Conservation (phyloP, 2,113 vertebrate species). For the Eulemur rufifrons region DNA sequence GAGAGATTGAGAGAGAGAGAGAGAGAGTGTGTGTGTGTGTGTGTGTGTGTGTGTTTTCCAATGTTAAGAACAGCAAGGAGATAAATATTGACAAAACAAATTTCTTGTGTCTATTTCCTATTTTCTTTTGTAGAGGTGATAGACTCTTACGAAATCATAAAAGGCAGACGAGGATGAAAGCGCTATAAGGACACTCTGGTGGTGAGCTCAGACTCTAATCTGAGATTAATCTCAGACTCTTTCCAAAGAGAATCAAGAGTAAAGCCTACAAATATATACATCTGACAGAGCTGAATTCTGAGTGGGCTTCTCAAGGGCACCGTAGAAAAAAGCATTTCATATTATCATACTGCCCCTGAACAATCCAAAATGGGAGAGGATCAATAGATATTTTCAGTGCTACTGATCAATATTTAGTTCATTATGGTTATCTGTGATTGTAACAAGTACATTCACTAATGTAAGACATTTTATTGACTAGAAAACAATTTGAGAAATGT, state of each 20-base stretch:
- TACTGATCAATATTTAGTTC: slow-evolving; percentile 42
- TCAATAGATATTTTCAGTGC: neutral
- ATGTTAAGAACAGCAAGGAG: neutral
- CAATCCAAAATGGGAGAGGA: neutral
- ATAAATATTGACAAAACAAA: neutral
- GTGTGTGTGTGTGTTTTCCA: neutral
- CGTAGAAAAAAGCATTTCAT: neutral
- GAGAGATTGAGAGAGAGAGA: neutral
- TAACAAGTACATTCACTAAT: neutral
- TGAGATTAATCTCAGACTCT: neutral
- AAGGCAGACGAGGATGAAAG: neutral
- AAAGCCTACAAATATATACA: neutral
- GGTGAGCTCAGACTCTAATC: neutral
- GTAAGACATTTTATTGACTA: slow-evolving; percentile 7
- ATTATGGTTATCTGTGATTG: neutral
- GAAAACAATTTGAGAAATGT: slow-evolving; percentile 33
- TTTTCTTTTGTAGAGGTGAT: neutral
- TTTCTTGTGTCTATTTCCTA: neutral
- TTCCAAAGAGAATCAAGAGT: neutral
- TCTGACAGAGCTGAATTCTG: neutral
- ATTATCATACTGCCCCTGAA: neutral
- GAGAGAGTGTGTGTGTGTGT: neutral
- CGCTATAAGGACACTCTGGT: neutral
- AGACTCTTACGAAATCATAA: neutral
- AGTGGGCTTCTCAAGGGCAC: neutral